Base-by-base conservation (phyloP, 2,888 invertebrate species). In the Eristalis intricaria region DNA sequence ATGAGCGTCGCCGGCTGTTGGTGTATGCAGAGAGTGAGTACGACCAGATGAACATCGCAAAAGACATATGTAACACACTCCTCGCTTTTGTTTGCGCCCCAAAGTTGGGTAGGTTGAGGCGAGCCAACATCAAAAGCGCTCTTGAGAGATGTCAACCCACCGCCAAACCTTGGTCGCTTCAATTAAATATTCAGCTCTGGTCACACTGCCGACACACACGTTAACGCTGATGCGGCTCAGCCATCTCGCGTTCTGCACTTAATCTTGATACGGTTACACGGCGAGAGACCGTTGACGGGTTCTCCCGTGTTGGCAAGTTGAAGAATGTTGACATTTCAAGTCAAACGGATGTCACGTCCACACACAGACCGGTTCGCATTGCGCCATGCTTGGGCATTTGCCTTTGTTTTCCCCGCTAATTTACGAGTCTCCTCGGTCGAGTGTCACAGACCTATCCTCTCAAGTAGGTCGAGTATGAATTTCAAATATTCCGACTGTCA, bases 321-420 rank as follows among this genome's bases (percentile, higher is more conserved):
- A 85, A 60, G 60, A 86, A 82, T 82, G 85, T 82, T 78, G 82
- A 86, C 82, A 78, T 78, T 82, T 74, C 64, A 69, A 82, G 85
- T 86, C 74, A 82, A 82, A 70, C 74, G 77, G 85, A 82, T 82
- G 77, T 82, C 85, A 85, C 68, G 73, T 85, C 71, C 79, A 15
- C 26, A 63, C 50, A 22, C n/a, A 43, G n/a, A 65, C 38, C 74
- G 50, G 13, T 65, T 74, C 26, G 22, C 23, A 26, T 26, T 61
- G 7, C 50, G 50, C 19, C 38, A 38, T 13, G 38, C 38, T 38
- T 13, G 38, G 38, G 13, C 13, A 38, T 38, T 61, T 76, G 58
- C 22, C 40, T 66, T 66, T 43, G 7, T 66, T 40, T 23, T 23
- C 40, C 15, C 43, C 23, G 22, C 10, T 76, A 56, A 29, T 26